Evolutionary conservation across 2,888 invertebrate genomes (phyloP).

Genomic region (Neuroscelio doddi): DNA sequence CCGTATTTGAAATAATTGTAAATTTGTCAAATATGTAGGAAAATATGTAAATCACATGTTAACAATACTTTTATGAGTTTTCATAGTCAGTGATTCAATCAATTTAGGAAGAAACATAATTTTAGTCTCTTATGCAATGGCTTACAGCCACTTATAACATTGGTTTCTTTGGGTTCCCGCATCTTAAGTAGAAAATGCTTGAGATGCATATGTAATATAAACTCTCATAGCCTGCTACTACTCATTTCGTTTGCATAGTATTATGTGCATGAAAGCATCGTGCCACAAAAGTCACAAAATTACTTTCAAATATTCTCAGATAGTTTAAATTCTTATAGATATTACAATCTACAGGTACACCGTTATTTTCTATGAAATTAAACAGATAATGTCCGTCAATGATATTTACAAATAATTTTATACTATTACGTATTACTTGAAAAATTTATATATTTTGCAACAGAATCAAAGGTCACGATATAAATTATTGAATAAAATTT

Average conservation of each 20-base stretch:
- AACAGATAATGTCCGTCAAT: no score
- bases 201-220: background rate
- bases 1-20: no score
- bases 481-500: no score
- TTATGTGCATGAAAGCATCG: constrained; percentile 36
- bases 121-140: background rate
- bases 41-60: no score
- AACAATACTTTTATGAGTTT: background rate
- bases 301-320: constrained; percentile 41
- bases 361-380: no score
- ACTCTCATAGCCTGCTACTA: constrained; percentile 7
- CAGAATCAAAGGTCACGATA: no score
- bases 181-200: constrained; percentile 3
- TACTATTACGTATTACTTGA: no score
- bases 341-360: no score
- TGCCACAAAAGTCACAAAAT: constrained; percentile 40
- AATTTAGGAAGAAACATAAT: background rate
- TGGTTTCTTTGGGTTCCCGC: background rate
- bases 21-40: no score
- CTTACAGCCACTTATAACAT: background rate
- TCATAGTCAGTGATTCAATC: background rate
- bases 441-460: no score
- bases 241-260: constrained; percentile 27
- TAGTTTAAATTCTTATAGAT: no score
- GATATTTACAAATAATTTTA: no score